These are phyloP conservation scores for Cladorhizidae sp. DNA, from an alignment of 37 sponge, comb jelly and placozoan species.

Conservation along the genomic window DNA sequence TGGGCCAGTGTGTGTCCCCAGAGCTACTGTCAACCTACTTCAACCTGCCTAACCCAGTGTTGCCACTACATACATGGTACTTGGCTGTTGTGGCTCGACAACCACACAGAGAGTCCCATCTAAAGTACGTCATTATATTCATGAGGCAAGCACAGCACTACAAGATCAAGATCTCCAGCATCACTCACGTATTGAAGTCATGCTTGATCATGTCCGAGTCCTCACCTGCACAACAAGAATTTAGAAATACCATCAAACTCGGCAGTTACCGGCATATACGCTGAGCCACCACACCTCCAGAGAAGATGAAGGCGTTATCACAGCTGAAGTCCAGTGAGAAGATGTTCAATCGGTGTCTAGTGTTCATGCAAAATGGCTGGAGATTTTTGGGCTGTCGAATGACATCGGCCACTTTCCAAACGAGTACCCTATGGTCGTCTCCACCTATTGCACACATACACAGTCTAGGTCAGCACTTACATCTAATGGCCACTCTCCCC, in stretches of 20 bases:
- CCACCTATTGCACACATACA: conserved; percentile 37
- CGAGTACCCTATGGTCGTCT: conserved; percentile 55
- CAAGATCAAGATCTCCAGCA: no score
- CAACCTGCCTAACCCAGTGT: no score
- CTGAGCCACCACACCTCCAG: conserved; percentile 34
- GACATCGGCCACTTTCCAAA: conserved; percentile 47
- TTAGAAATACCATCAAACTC: no score
- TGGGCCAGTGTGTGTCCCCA: no score
- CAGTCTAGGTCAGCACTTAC: no score
- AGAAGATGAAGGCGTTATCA: conserved; percentile 40
- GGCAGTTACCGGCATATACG: neutral
- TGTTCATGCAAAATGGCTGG: conserved; percentile 19
- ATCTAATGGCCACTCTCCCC: no score
- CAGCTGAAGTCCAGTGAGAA: conserved; percentile 55
- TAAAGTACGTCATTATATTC: no score
- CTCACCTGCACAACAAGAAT: conserved; percentile 41
- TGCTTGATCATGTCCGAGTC: conserved; percentile 58
- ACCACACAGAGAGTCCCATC: no score
- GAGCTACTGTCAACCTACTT: no score
- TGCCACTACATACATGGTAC: neutral
- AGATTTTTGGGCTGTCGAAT: neutral
- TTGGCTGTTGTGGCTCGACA: no score
- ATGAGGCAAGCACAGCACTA: no score
- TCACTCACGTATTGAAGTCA: conserved; percentile 46
- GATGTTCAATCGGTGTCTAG: conserved; percentile 49